phyloP scores from a whole-genome alignment of 2,888 invertebrate species.

The Danaus chrysippus region DNA sequence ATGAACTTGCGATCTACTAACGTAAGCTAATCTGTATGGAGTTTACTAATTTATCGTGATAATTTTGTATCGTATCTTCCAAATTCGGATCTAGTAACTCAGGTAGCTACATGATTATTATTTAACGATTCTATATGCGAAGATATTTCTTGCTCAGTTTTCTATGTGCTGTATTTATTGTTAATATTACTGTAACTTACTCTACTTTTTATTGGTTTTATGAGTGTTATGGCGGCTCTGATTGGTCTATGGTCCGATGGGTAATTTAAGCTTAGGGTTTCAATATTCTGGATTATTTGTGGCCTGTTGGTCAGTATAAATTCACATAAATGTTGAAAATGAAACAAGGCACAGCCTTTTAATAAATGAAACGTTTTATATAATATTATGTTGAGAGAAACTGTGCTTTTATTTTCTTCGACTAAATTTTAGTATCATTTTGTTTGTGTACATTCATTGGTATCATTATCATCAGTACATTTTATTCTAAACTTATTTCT shows the following conservation, averaged over 20 bases:
- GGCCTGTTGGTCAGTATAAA: conserved; percentile 28
- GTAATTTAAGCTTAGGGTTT: conserved; percentile 23
- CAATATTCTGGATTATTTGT: conserved; percentile 24
- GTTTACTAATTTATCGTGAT: conserved; percentile 16
- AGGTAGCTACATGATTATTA: background rate
- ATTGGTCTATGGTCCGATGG: conserved; percentile 27
- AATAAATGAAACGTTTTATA: too few relatives aligned
- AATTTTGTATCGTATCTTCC: conserved; percentile 7
- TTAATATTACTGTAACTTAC: conserved; percentile 5
- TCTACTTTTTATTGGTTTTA: conserved; percentile 15
- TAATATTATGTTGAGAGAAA: too few relatives aligned
- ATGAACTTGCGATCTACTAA: too few relatives aligned
- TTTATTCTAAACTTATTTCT: too few relatives aligned
- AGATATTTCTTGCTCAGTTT: conserved; percentile 12
- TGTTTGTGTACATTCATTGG: too few relatives aligned
- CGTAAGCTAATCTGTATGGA: too few relatives aligned
- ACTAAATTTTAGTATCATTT: too few relatives aligned
- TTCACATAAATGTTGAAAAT: too few relatives aligned
- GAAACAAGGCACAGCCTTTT: too few relatives aligned
- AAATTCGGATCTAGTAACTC: background rate
- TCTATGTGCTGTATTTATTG: background rate
- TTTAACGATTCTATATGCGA: conserved; percentile 12
- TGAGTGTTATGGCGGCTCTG: conserved; percentile 20
- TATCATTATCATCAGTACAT: too few relatives aligned
- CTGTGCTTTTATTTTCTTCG: too few relatives aligned